Base-by-base conservation (phyloP, 2,888 invertebrate species). In the Erynnis tages region DNA sequence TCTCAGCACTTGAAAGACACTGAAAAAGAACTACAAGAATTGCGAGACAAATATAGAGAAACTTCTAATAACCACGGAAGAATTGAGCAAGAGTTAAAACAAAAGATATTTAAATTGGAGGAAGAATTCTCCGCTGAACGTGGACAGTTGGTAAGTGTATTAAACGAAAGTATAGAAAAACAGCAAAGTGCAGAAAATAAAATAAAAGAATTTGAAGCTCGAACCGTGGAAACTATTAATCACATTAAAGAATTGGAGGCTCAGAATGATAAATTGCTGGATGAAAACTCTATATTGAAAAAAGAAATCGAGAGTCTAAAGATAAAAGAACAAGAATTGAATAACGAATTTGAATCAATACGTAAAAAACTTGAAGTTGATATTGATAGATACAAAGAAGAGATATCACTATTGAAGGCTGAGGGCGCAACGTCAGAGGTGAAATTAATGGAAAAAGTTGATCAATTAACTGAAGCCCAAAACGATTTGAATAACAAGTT, bases 1-100 rank as follows among this genome's bases (percentile, higher is more conserved):
- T 89, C 90, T 2, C 90, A 91, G 57, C 90, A 91, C 60, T 71
- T 93, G 0, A 88, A 91, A 62, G 83, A 85, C 11, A 91, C 92
- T 34, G 92, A 93, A 66, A 91, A 88, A 59, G 90, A 91, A 57
- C 76, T 91, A 27, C 90, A 91, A 63, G 78, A 82, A 4, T 65
- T 91, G 1, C 84, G 90, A 65, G 88, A 91, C 53, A 84, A 85
- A 60, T 74, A 81, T 35, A 80, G 86, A 60, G 86, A 87, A 62
- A 76, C 77, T n/a, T 64, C 70, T 7, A 82, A 83, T 56, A 85
- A 82, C 60, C 76, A 87, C 43, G 85, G 85, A 44, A 73, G 88
- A 62, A 66, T 70, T 53, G 86, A 90, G 68, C 90, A 91, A 70
- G 88, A 89, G 64, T 70, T 89, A 41, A 84, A 90, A 62, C 85